phyloP scores from a whole-genome alignment of 2,113 vertebrate species.

The Saccopteryx leptura region DNA sequence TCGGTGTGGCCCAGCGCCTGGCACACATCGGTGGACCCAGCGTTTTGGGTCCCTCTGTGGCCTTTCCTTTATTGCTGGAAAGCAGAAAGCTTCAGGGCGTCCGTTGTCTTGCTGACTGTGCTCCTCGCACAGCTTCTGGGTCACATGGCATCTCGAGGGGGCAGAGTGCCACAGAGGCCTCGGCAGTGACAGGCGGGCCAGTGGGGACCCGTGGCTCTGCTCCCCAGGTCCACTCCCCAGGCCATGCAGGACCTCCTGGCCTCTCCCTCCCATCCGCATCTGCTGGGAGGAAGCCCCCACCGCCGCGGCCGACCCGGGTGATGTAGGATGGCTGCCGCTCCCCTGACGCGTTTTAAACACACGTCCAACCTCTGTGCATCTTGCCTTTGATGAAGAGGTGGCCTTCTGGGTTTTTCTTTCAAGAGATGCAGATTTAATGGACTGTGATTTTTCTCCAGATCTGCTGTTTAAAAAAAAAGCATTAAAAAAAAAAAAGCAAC shows the following conservation, averaged over 20 bases:
- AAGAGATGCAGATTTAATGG: conserved; percentile 82
- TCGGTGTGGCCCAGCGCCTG: rapidly evolving
- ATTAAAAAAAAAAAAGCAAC: conserved; percentile 77
- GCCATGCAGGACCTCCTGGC: rapidly evolving
- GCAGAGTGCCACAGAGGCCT: background rate
- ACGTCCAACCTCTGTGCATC: conserved; percentile 53
- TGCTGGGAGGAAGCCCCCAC: background rate
- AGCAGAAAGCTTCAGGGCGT: background rate
- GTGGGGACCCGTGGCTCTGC: rapidly evolving
- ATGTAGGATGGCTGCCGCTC: background rate
- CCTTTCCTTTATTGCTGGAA: background rate
- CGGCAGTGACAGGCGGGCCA: rapidly evolving
- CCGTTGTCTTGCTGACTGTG: background rate
- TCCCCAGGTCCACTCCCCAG: rapidly evolving
- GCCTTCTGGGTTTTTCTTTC: conserved; percentile 82
- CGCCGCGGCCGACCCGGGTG: rapidly evolving
- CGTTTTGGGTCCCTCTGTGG: background rate
- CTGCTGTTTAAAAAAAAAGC: conserved; percentile 68
- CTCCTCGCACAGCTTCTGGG: background rate
- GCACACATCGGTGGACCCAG: rapidly evolving
- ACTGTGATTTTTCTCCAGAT: conserved; percentile 80
- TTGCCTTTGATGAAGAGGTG: conserved; percentile 74
- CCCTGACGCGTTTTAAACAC: conserved; percentile 51
- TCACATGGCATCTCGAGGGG: background rate
- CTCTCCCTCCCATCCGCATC: rapidly evolving